A percentile compares a stretch with the other conserved stretches of the same genome.
These are phyloP conservation scores for Oedothorax gibbosus DNA, from an alignment of 1,140 invertebrate species.

Conservation along the genomic window DNA sequence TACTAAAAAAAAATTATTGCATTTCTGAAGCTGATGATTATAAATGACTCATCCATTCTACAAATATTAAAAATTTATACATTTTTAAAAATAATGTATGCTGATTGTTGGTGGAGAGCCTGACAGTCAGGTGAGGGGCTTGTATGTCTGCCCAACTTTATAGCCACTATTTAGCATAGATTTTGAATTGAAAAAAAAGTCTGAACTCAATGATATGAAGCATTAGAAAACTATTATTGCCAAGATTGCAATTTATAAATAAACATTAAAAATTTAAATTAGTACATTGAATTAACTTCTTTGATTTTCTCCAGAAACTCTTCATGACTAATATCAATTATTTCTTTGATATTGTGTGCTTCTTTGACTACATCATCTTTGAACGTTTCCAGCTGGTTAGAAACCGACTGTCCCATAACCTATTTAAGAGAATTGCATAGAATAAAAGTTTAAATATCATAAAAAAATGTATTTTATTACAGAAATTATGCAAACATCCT, in stretches of 20 bases:
- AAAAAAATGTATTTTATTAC: not conserved
- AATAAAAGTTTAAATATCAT: not conserved
- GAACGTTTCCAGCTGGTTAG: conserved; percentile 13
- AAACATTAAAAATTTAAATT: not conserved
- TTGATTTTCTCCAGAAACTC: conserved; percentile 71
- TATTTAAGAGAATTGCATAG: not conserved
- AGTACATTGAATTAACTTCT: conserved; percentile 72
- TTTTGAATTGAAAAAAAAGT: conserved; percentile 2
- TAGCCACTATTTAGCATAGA: too few relatives aligned
- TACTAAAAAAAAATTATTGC: too few relatives aligned
- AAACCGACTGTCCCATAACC: conserved; percentile 32
- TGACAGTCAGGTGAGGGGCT: too few relatives aligned
- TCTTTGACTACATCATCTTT: conserved; percentile 64
- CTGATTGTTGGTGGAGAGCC: not conserved
- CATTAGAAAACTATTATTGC: not conserved
- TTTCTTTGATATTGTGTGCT: conserved; percentile 64
- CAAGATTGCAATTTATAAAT: too few relatives aligned
- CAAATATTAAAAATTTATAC: not conserved
- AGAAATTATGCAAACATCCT: not conserved
- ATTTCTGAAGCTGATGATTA: not conserved
- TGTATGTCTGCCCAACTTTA: too few relatives aligned
- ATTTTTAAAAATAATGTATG: too few relatives aligned
- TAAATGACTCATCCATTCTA: not conserved
- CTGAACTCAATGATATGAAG: conserved; percentile 2
- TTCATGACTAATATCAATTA: conserved; percentile 71